Evolutionary conservation across 1,140 invertebrate species (phyloP), one percentile per base, ranked within the genome.

Genomic region (Chrysomallon squamiferum): DNA sequence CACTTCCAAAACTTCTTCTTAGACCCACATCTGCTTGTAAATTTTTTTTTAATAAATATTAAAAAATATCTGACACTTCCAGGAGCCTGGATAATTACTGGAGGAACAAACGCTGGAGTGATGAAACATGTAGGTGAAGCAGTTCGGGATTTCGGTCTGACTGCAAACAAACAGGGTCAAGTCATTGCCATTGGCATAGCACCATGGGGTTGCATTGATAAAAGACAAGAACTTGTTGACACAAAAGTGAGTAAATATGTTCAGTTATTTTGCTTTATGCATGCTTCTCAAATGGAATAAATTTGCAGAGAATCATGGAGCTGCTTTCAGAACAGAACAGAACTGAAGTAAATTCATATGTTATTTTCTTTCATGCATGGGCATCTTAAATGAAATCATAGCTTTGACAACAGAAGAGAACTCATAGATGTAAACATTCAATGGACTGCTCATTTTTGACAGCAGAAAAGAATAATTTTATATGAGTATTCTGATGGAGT

Each of bases 41-140:
- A 38, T 7, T 7, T 7, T 7, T n/a, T 38, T 15, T 7, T 7
- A 38, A 7, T 5, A 38, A 5, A 38, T 38, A 38, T 38, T 38
- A 7, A 38, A 38, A 7, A 38, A 38, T 60, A 22, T 27, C 43
- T 43, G 59, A n/a, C n/a, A 15, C 7, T 66, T 56, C 2, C 67
- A 85, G 83, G 81, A 47, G 86, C 86, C 6, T 87, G 86, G 86
- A 82, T 88, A 45, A 76, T 87, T 0, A 87, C 86, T 35, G 86
- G 86, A 57, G 87, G 85, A 3, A 80, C 80, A 32, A 80, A 87
- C 71, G 76, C 81, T 33, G 87, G 87, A 2, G 80, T 86, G 20
- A 87, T 87, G 80, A 87, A 86, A 70, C 76, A 84, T 61, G 86
- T 87, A 1, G 87, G 87, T 4, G 84, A 87, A 38, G 86, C 86